Conservation (phyloP, 2,797 vertebrate species). For the Protonibea diacanthus region DNA sequence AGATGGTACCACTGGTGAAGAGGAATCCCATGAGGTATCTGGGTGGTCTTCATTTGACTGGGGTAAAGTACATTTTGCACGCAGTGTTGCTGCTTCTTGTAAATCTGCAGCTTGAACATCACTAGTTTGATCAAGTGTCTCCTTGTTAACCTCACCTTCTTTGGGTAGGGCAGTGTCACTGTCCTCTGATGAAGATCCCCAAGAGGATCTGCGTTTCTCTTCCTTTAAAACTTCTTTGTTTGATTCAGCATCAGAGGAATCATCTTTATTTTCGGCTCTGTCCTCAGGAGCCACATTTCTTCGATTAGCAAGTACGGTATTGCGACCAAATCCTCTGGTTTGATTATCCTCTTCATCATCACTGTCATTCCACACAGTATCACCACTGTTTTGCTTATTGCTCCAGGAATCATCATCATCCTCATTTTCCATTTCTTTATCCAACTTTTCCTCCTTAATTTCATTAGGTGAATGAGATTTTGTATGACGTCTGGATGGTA, state of each 20-base stretch:
- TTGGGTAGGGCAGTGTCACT: slow-evolving; percentile 45
- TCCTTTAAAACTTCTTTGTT: slow-evolving; percentile 20
- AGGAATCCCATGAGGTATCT: slow-evolving; percentile 51
- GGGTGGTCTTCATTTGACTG: slow-evolving; percentile 37
- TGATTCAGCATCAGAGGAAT: slow-evolving; percentile 22
- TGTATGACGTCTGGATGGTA: slow-evolving; percentile 8
- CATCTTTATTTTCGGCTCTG: slow-evolving; percentile 6
- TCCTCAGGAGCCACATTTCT: slow-evolving; percentile 8
- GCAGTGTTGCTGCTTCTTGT: slow-evolving; percentile 21
- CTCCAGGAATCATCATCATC: slow-evolving; percentile 53
- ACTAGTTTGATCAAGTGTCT: slow-evolving; percentile 26
- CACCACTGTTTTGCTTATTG: slow-evolving; percentile 33
- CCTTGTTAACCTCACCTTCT: slow-evolving; percentile 35
- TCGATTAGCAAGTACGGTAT: slow-evolving; percentile 37
- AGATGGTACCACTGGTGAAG: slow-evolving; percentile 35
- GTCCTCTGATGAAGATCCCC: slow-evolving; percentile 75
- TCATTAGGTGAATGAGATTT: slow-evolving; percentile 15
- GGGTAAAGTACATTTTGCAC: slow-evolving; percentile 29
- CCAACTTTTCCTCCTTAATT: slow-evolving; percentile 36
- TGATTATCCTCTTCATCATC: slow-evolving; percentile 53
- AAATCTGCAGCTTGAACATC: slow-evolving; percentile 23
- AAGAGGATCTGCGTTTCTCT: slow-evolving; percentile 65
- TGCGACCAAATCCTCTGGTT: slow-evolving; percentile 13
- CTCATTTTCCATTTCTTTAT: slow-evolving; percentile 50
- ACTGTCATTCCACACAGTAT: slow-evolving; percentile 56